Evolutionary conservation across 2,113 vertebrate species (phyloP).

Genomic region (Amazona guildingii): DNA sequence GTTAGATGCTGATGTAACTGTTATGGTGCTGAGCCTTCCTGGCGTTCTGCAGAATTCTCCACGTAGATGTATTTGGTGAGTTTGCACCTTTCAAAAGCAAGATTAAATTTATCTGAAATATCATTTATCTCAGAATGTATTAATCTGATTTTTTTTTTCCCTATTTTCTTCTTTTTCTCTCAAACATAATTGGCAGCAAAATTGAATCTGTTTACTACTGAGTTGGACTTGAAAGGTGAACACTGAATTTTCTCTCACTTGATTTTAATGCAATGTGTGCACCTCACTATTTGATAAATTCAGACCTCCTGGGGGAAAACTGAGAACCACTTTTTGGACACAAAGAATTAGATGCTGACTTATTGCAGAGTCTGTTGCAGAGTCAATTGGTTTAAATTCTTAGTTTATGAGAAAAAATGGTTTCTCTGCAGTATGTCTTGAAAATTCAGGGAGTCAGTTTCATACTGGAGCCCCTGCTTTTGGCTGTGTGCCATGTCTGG

Average conservation of each 20-base stretch:
- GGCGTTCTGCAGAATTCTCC: not conserved
- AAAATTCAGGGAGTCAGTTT: not conserved
- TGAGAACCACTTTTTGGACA: not conserved
- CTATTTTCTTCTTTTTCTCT: conserved; percentile 44
- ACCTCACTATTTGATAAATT: conserved; percentile 16
- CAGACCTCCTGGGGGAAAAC: conserved; percentile 26
- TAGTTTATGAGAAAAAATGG: not conserved
- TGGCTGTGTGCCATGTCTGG: not conserved
- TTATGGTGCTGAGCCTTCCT: not conserved
- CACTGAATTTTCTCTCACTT: conserved; percentile 48
- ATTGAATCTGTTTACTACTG: conserved; percentile 2
- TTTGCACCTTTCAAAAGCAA: conserved; percentile 38
- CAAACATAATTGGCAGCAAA: conserved; percentile 25
- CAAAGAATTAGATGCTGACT: not conserved
- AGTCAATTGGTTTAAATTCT: not conserved
- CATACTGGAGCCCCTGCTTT: not conserved
- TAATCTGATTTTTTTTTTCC: not conserved
- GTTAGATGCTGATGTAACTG: not conserved
- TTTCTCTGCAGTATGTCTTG: not conserved
- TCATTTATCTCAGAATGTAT: conserved; percentile 45
- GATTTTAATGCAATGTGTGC: conserved; percentile 28
- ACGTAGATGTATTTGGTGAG: not conserved
- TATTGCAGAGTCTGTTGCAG: not conserved
- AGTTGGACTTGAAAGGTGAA: conserved; percentile 22
- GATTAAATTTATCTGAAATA: conserved; percentile 48